Conservation (phyloP, 2,888 invertebrate genomes). For the Euclidia mi region DNA sequence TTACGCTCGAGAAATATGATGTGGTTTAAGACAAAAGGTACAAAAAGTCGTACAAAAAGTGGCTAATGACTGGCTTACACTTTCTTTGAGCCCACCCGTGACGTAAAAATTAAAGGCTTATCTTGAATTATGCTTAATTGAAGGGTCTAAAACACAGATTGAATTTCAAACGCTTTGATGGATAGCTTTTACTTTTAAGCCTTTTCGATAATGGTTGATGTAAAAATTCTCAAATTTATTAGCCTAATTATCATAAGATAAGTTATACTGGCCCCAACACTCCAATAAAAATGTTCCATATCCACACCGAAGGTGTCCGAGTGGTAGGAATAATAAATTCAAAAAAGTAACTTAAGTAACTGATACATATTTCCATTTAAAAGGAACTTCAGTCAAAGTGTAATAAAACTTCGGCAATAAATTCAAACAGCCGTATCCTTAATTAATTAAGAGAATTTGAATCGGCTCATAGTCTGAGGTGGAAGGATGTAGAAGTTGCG, state of each 20-base stretch:
- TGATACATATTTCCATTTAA: constrained; percentile 2
- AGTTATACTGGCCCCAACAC: constrained; percentile 39
- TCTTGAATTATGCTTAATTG: constrained; percentile 89
- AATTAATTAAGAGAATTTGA: constrained; percentile 9
- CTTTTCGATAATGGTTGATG: constrained; percentile 69
- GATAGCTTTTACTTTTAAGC: constrained; percentile 77
- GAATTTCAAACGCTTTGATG: constrained; percentile 85
- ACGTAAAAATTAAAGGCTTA: constrained; percentile 87
- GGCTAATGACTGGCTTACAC: constrained; percentile 85
- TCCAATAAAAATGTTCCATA: constrained; percentile 51
- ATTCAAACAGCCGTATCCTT: constrained; percentile 12
- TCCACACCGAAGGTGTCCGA: constrained; percentile 20
- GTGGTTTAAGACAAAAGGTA: constrained; percentile 84
- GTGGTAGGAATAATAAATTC: constrained; percentile 17
- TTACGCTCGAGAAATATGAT: constrained; percentile 80
- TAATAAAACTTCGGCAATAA: constrained; percentile 24
- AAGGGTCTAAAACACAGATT: constrained; percentile 85
- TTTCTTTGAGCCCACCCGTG: constrained; percentile 85
- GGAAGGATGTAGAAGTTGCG: background rate
- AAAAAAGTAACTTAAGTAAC: constrained; percentile 11
- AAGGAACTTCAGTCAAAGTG: constrained; percentile 4
- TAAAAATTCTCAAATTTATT: constrained; percentile 71
- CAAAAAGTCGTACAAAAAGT: constrained; percentile 75
- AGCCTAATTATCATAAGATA: constrained; percentile 66
- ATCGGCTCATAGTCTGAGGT: background rate